These are phyloP conservation scores for Drosophila paulistorum DNA, from an alignment of 1,140 invertebrate species.

Conservation along the genomic window DNA sequence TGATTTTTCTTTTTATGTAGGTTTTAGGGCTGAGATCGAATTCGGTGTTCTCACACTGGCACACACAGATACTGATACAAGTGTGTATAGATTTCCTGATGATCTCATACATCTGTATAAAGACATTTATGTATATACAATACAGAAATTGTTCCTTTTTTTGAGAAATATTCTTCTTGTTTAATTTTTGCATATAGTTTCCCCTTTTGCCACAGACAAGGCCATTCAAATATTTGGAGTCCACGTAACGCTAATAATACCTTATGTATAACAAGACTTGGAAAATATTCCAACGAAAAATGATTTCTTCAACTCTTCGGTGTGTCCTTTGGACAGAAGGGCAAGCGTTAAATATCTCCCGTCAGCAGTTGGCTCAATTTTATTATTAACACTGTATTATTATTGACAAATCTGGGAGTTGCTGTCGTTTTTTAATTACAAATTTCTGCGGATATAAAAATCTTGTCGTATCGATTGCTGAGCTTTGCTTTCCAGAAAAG, in stretches of 20 bases:
- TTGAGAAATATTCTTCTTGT: background rate
- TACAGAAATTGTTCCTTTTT: background rate
- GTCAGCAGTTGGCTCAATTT: background rate
- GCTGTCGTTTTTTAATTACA: conserved; percentile 23
- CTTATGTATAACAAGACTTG: conserved; percentile 20
- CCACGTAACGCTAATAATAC: conserved; percentile 30
- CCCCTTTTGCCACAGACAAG: background rate
- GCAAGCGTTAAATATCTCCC: too few species aligned
- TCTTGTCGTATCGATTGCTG: conserved; percentile 53
- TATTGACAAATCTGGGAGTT: conserved; percentile 4
- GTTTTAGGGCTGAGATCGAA: background rate
- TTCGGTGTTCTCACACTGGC: background rate
- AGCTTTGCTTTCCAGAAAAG: conserved; percentile 41
- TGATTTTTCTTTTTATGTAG: background rate
- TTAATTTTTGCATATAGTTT: background rate
- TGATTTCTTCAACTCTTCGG: background rate
- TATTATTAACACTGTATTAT: conserved; percentile 1
- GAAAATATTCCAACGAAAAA: conserved; percentile 3
- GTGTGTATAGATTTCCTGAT: background rate
- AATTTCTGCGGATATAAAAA: conserved; percentile 38
- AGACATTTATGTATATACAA: background rate
- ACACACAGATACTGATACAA: background rate
- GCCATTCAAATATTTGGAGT: background rate
- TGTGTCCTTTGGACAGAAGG: background rate
- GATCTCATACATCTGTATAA: background rate